Base-by-base conservation (phyloP, 2,797 vertebrate genomes). In the Pygocentrus nattereri region DNA sequence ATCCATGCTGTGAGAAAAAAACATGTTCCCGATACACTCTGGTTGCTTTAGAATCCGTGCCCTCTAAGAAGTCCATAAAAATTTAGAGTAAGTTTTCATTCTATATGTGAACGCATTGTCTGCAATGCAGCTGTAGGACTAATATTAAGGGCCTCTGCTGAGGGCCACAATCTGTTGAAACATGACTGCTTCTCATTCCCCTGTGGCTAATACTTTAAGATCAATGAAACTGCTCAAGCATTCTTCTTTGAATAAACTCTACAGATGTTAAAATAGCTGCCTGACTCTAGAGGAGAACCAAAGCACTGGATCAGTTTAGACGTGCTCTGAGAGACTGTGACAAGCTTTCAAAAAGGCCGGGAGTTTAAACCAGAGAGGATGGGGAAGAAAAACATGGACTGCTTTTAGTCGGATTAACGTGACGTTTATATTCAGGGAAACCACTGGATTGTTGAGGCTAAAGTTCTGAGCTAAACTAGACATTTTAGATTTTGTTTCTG, bases 191-290 rank as follows among this genome's bases (percentile, higher is more conserved):
- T 11, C 27, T 25, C 23, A 27, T 31, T 76, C 61, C 27, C 74
- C 27, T 64, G 74, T 65, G 44, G 41, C 41, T 41, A 41, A 41
- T 41, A 41, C 7, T 41, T 41, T 41, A 5, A 10, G 41, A 41
- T 41, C 41, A 41, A 41, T 41, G 7, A 41, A 7, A 41, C 7
- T 41, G 41, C 88, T 83, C 54, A 85, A 88, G 76, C 85, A 84
- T 89, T 90, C 90, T 90, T 85, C 85, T 89, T 85, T 38, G 27
- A 25, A 38, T 61, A 75, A 41, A 10, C 4, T 5, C 91, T 92
- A 88, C 89, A 89, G 88, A 90, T 90, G 90, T 93, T 93, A 92
- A 93, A 91, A 91, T 86, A 88, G 85, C 86, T 82, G 73, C 84
- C 88, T 90, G 78, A 88, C 89, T 90, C 88, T 81, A 31, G 87